Conservation (phyloP, 1,140 invertebrate genomes). For the Diorhabda sublineata region DNA sequence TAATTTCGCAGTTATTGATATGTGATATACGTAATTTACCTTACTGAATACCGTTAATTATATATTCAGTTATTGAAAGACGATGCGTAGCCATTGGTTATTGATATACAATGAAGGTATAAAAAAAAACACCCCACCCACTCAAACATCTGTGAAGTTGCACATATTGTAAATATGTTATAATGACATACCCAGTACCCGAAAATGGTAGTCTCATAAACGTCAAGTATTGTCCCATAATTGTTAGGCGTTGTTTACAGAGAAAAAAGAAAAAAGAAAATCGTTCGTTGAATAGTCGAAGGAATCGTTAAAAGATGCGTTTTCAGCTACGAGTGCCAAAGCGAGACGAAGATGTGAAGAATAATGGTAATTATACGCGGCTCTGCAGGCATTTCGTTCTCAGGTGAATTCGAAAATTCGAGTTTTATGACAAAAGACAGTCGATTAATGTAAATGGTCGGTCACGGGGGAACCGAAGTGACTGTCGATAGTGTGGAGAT, state of each 20-base stretch:
- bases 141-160: neutral
- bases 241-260: neutral
- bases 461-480: neutral
- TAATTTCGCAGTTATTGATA: no score
- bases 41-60: no score
- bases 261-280: neutral
- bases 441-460: slow-evolving; percentile 2
- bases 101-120: no score
- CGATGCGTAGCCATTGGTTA: no score
- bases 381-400: neutral
- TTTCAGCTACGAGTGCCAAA: neutral
- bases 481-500: neutral
- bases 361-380: neutral
- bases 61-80: no score
- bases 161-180: slow-evolving; percentile 1
- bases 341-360: neutral
- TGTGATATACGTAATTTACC: no score
- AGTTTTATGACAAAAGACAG: slow-evolving; percentile 2
- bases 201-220: neutral
- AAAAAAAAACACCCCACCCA: no score
- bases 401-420: neutral
- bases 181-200: neutral
- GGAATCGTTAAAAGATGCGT: slow-evolving; percentile 2
- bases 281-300: neutral
- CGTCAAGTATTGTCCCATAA: slow-evolving; percentile 2